Conservation (phyloP, 2,113 vertebrate genomes). For the Holacanthus passer region DNA sequence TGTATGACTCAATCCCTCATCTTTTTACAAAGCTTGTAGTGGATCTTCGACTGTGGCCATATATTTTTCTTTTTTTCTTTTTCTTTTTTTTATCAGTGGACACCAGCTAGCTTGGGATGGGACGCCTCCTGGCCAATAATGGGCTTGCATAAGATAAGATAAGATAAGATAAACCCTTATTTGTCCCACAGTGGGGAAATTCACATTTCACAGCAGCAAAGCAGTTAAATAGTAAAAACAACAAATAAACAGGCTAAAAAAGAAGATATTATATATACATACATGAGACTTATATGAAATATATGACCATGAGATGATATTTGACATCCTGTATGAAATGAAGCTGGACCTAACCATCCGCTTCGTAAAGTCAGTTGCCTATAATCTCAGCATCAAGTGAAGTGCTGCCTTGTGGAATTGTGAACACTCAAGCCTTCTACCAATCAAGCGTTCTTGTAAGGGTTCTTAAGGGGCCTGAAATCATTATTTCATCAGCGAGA, state of each 20-base stretch:
- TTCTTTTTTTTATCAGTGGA: conserved; percentile 41
- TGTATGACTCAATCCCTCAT: conserved; percentile 63
- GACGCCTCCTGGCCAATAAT: conserved; percentile 21
- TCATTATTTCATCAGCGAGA: conserved; percentile 68
- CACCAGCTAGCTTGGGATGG: conserved; percentile 28
- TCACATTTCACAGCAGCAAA: too few species aligned
- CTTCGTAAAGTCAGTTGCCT: background rate
- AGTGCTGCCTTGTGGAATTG: background rate
- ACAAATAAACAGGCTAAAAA: too few species aligned
- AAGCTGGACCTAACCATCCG: background rate
- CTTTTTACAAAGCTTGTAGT: conserved; percentile 62
- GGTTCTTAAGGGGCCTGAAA: conserved; percentile 50
- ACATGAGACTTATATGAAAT: too few species aligned
- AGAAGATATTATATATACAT: too few species aligned
- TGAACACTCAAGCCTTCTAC: background rate
- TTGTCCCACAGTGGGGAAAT: too few species aligned
- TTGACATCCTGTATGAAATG: conserved; percentile 18
- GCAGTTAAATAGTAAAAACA: too few species aligned
- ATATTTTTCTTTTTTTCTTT: too few species aligned
- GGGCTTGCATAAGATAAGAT: too few species aligned
- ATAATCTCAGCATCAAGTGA: background rate
- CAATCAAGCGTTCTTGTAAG: background rate
- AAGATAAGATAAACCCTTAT: too few species aligned
- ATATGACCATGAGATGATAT: conserved; percentile 33
- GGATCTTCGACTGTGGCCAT: conserved; percentile 25